A percentile compares a stretch with the other conserved stretches of the same genome.
These are phyloP conservation scores for Lordiphosa clarofinis DNA, from an alignment of 1,140 invertebrate species.

Conservation along the genomic window DNA sequence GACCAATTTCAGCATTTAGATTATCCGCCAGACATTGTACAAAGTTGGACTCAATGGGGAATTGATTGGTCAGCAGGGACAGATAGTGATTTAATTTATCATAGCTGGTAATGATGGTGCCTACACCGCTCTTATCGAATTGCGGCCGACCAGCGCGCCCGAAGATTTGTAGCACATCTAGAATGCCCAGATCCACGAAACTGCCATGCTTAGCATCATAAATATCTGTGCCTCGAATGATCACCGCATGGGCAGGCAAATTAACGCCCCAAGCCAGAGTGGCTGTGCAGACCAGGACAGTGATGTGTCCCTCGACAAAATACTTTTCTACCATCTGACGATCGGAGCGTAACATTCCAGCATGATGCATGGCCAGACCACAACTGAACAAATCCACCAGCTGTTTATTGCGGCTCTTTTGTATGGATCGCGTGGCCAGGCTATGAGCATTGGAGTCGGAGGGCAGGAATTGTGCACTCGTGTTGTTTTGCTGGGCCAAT, in stretches of 20 bases:
- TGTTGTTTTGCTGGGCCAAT: conserved; percentile 86
- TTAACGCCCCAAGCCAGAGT: conserved; percentile 99
- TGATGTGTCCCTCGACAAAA: conserved; percentile 93
- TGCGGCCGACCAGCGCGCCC: conserved; percentile 98
- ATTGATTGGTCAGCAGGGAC: conserved; percentile 95
- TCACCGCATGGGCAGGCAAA: conserved; percentile 97
- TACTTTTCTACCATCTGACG: conserved; percentile 92
- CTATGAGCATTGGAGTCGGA: conserved; percentile 82
- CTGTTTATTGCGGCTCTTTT: conserved; percentile 87
- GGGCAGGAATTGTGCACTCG: conserved; percentile 86
- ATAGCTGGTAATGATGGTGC: conserved; percentile 96
- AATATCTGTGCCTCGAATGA: conserved; percentile 97
- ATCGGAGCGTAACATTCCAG: conserved; percentile 84
- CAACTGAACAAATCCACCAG: conserved; percentile 90
- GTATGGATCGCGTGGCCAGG: conserved; percentile 84
- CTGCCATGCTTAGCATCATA: conserved; percentile 97
- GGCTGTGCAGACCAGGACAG: conserved; percentile 97
- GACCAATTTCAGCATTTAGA: conserved; percentile 97
- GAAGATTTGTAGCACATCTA: conserved; percentile 99
- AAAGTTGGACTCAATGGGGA: conserved; percentile 99
- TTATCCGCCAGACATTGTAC: conserved; percentile 95
- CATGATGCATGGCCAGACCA: conserved; percentile 98
- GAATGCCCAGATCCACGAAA: conserved; percentile 96
- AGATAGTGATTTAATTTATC: conserved; percentile 97
- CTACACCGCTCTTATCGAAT: conserved; percentile 94